Evolutionary conservation across 2,888 invertebrate genomes (phyloP), one percentile per base, ranked within the genome.

Genomic region (Tortrix viridana): DNA sequence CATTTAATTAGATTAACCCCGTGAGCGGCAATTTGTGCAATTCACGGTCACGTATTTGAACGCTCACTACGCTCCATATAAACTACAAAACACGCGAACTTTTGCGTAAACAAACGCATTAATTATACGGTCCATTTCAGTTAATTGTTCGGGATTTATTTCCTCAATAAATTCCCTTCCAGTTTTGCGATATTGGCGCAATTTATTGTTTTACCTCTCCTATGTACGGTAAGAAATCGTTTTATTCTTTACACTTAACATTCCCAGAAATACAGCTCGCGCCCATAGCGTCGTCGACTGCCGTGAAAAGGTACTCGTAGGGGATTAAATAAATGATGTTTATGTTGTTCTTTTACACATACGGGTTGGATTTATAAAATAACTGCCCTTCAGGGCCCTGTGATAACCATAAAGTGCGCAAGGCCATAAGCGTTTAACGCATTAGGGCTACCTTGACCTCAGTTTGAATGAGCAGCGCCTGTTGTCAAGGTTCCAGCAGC

Each of bases 361-460:
- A 76, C 9, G 2, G 3, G 32, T 74, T 74, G 71, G 67, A 75
- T 74, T 75, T 74, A 70, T 77, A 74, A 69, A 68, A 67, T 72
- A 75, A 78, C 67, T 70, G 67, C 64, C 72, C 69, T 78, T 77
- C 73, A 67, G 74, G 67, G 76, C 67, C 70, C 68, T 67, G 69
- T 71, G 80, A 83, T 80, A 80, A 80, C 84, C 80, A 81, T 85
- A 82, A 85, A 85, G 79, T 84, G 82, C 79, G 73, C 76, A 73
- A 79, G 76, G 76, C 77, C 80, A 73, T 75, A 71, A 76, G 74
- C 80, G 72, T 70, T 84, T 81, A 86, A 82, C 79, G 80, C 75
- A 81, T 84, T 83, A 84, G 74, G 73, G 73, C 70, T 72, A 75
- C 86, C 87, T 86, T 88, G 88, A 87, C 88, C 88, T 77, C 76